Evolutionary conservation across 2,888 invertebrate genomes (phyloP).

Genomic region (Alviniconcha strummeri): DNA sequence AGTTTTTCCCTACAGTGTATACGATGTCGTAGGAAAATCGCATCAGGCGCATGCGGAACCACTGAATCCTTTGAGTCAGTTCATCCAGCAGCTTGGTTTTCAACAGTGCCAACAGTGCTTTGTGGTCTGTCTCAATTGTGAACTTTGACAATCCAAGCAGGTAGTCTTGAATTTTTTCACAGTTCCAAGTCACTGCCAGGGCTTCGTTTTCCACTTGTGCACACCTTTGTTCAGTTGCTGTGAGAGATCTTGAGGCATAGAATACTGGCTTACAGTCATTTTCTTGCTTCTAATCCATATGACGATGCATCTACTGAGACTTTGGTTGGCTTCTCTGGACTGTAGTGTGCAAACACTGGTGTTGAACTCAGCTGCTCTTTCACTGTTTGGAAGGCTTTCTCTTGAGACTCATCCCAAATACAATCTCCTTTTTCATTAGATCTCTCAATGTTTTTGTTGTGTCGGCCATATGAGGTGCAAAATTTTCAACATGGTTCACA

Average conservation of each 20-base stretch:
- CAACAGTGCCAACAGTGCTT: slow-evolving; percentile 20
- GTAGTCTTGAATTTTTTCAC: slow-evolving; percentile 9
- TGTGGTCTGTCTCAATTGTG: slow-evolving; percentile 21
- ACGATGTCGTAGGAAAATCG: neutral
- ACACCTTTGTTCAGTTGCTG: slow-evolving; percentile 16
- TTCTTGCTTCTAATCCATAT: neutral
- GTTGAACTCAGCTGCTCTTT: neutral
- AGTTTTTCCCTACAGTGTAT: slow-evolving; percentile 8
- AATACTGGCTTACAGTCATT: slow-evolving; percentile 19
- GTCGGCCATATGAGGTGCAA: neutral
- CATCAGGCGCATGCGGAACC: slow-evolving; percentile 29
- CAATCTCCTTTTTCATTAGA: neutral
- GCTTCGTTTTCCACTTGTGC: slow-evolving; percentile 21
- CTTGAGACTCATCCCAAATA: neutral
- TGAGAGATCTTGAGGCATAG: slow-evolving; percentile 20
- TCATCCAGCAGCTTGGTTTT: slow-evolving; percentile 26
- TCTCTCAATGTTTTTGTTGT: neutral
- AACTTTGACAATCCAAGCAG: slow-evolving; percentile 2
- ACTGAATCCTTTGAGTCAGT: slow-evolving; percentile 30
- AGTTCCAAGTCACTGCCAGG: slow-evolving; percentile 10
- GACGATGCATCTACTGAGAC: neutral
- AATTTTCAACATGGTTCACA: neutral
- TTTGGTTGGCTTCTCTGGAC: neutral
- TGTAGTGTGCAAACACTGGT: neutral
- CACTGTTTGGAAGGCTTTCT: neutral